Conservation (phyloP, 35 echinoderm and acorn worm species). For the Ptychodera flava region DNA sequence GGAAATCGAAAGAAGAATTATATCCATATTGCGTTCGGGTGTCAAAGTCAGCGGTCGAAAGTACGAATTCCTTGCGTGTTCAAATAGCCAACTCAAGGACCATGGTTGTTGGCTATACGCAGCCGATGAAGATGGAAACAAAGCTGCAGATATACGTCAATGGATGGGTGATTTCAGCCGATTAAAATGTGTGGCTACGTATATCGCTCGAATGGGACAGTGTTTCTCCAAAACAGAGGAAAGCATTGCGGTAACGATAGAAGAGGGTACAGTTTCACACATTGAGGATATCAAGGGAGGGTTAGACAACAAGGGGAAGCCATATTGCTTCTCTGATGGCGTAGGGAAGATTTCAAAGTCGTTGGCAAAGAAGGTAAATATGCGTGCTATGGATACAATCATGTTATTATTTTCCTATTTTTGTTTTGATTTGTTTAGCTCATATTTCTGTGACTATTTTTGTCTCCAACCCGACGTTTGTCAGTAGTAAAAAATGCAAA, state of each 20-base stretch:
- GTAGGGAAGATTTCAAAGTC: conserved; percentile 10
- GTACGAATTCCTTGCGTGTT: conserved; percentile 26
- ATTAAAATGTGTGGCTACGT: conserved; percentile 21
- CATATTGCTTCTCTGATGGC: conserved; percentile 27
- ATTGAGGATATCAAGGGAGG: conserved; percentile 7
- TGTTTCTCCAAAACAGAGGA: conserved; percentile 21
- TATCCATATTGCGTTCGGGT: neutral
- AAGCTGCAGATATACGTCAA: neutral
- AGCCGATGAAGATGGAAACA: neutral
- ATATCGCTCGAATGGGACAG: conserved; percentile 21
- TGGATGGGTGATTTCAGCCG: conserved; percentile 15
- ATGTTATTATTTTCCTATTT: too few relatives aligned
- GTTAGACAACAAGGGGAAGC: neutral
- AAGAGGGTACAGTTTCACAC: neutral
- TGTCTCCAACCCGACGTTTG: too few relatives aligned
- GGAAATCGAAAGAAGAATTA: neutral
- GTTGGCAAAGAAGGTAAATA: neutral
- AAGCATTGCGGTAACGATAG: conserved; percentile 6
- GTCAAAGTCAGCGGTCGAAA: neutral
- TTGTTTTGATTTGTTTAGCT: too few relatives aligned
- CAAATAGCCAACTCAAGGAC: conserved; percentile 22
- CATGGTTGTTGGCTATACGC: conserved; percentile 38
- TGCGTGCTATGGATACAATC: too few relatives aligned
- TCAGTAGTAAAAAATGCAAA: too few relatives aligned
- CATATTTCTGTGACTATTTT: too few relatives aligned